Conservation (phyloP, 1,140 invertebrate genomes). For the Drosophila lacertosa region DNA sequence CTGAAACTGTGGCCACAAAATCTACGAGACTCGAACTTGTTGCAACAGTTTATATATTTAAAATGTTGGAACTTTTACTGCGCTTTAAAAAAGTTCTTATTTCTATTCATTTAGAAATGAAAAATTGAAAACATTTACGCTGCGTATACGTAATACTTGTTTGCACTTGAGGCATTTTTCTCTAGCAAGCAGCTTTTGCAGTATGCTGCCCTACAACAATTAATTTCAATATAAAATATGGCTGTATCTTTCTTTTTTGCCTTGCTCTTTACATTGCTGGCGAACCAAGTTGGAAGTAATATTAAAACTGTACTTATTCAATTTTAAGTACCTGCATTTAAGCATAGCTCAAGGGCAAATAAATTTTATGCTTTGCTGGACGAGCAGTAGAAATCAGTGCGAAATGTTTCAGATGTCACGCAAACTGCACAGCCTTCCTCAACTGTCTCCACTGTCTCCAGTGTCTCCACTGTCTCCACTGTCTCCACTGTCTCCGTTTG, state of each 20-base stretch:
- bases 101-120: too few relatives aligned
- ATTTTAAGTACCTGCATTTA: slow-evolving; percentile 40
- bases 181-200: background rate
- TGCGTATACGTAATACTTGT: slow-evolving; percentile 7
- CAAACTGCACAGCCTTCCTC: background rate
- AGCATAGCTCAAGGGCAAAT: slow-evolving; percentile 9
- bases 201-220: background rate
- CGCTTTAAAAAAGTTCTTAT: too few relatives aligned
- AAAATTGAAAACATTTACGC: background rate
- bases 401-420: slow-evolving; percentile 20
- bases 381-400: slow-evolving; percentile 33
- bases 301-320: slow-evolving; percentile 46
- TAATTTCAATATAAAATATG: too few relatives aligned
- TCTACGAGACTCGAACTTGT: background rate
- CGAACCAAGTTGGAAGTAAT: background rate
- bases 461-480: background rate
- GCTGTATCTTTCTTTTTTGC: too few relatives aligned
- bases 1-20: slow-evolving; percentile 1
- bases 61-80: background rate
- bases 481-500: background rate
- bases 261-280: background rate
- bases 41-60: background rate
- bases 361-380: slow-evolving; percentile 1
- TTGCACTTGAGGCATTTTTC: background rate
- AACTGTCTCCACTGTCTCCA: background rate